Conservation (phyloP, 2,113 vertebrate genomes). For the Tursiops truncatus region DNA sequence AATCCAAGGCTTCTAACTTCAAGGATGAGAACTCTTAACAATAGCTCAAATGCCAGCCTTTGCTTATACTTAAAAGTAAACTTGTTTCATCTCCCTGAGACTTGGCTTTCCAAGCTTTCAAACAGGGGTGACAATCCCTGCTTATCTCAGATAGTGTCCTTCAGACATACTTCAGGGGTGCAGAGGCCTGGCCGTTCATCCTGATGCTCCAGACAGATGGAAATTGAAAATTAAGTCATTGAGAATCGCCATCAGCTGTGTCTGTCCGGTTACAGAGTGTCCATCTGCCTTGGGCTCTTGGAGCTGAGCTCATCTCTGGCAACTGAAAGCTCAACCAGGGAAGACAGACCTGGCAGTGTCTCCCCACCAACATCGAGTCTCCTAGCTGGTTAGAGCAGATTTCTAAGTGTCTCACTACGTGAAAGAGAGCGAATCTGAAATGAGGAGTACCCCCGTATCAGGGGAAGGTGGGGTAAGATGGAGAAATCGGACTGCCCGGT, state of each 20-base stretch:
- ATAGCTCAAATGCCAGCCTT: neutral
- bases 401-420: neutral
- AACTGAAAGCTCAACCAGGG: neutral
- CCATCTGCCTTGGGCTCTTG: neutral
- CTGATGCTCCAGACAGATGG: neutral
- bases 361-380: neutral
- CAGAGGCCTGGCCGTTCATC: neutral
- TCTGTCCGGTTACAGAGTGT: neutral
- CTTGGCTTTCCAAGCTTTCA: neutral
- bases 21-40: neutral
- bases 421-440: neutral
- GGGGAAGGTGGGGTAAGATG: neutral
- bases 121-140: neutral
- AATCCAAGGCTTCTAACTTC: neutral
- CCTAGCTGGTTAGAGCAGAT: neutral
- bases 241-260: neutral
- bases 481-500: neutral
- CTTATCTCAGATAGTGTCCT: neutral
- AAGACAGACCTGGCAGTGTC: neutral
- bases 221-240: neutral
- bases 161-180: neutral
- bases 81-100: neutral
- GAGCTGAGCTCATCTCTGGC: neutral
- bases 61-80: neutral
- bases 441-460: neutral